Evolutionary conservation across 1,140 invertebrate genomes (phyloP), one percentile per base, ranked within the genome.

Genomic region (Cylas formicarius): DNA sequence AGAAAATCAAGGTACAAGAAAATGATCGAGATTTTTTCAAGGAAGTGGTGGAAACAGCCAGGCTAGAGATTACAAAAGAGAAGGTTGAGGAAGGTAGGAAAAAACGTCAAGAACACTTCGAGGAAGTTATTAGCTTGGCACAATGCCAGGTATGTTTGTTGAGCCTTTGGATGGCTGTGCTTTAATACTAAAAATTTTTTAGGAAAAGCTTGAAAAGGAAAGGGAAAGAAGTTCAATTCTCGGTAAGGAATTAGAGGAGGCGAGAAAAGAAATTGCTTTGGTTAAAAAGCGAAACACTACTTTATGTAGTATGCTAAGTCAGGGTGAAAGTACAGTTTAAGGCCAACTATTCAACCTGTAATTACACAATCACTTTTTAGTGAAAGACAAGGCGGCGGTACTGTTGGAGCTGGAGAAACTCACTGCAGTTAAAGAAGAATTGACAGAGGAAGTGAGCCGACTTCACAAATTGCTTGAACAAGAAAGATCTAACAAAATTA

Each of bases 321-420:
- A 82, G 53, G 82, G 81, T 35, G 83, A 87, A 74, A 86, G 84
- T 86, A 72, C 77, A n/a, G n/a, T n/a, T n/a, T n/a, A n/a, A n/a
- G n/a, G n/a, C n/a, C n/a, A n/a, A n/a, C n/a, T n/a, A n/a, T n/a
- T n/a, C n/a, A n/a, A n/a, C n/a, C n/a, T n/a, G n/a, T n/a, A 20
- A 11, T 34, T 20, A 18, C 2, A n/a, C n/a, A n/a, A n/a, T n/a
- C n/a, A n/a, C n/a, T n/a, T 47, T 69, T 66, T 57, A 84, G 82
- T 84, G 78, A 78, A 78, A 65, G 84, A 87, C 43, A 88, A 87
- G 64, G 84, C 83, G 1, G 76, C 82, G 44, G 73, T 88, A 9
- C 60, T 88, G 38, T 68, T 79, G n/a, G 82, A 87, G 64, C 74
- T 87, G 27, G 80, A 84, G 35, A 73, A 77, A 50, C 62, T 88